phyloP scores from a whole-genome alignment of 2,888 invertebrate species.

The Aphodius sticticus region DNA sequence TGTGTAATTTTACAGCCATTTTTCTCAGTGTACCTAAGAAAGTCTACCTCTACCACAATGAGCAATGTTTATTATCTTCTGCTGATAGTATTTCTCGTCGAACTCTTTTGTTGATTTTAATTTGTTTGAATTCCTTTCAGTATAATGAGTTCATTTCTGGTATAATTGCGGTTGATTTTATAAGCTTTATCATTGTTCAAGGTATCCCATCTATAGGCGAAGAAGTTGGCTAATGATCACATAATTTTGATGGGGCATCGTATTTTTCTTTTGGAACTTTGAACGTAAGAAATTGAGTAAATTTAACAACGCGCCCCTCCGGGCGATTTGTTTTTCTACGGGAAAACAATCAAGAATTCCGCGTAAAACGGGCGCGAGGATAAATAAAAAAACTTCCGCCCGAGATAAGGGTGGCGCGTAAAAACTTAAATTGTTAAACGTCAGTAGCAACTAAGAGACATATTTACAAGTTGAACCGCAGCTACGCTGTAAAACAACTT shows the following conservation, averaged over 20 bases:
- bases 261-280: neutral
- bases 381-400: conserved; percentile 42
- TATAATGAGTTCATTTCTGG: too few relatives aligned
- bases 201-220: neutral
- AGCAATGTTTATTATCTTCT: too few relatives aligned
- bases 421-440: conserved; percentile 50
- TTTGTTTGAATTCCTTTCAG: too few relatives aligned
- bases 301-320: neutral
- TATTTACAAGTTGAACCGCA: conserved; percentile 47
- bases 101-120: too few relatives aligned
- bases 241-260: neutral
- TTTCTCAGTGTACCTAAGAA: too few relatives aligned
- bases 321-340: conserved; percentile 4
- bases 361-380: conserved; percentile 35
- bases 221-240: neutral
- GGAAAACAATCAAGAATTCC: conserved; percentile 31
- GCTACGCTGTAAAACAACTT: conserved; percentile 42
- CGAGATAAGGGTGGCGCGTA: conserved; percentile 44
- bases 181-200: too few relatives aligned
- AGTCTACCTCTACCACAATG: too few relatives aligned
- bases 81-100: too few relatives aligned
- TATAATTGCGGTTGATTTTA: too few relatives aligned
- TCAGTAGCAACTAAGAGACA: conserved; percentile 48
- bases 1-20: too few relatives aligned
- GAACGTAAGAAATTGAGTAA: neutral